phyloP scores from a whole-genome alignment of 2,113 vertebrate species.

The Oryzias melastigma region DNA sequence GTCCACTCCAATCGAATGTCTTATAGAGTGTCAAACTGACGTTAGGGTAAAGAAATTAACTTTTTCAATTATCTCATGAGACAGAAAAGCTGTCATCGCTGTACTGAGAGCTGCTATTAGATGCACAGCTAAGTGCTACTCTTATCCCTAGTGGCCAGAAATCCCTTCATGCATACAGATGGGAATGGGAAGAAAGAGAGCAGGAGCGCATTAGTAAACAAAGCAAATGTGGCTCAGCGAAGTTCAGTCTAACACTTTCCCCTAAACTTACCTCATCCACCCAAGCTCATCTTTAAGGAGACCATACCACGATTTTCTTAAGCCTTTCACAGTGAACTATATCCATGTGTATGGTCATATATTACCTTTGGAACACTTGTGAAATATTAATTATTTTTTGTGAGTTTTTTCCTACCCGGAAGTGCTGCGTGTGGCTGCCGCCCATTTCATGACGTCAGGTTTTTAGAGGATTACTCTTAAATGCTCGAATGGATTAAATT shows the following conservation, averaged over 20 bases:
- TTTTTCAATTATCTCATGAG: conserved; percentile 41
- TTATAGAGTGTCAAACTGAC: conserved; percentile 36
- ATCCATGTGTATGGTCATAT: too few relatives aligned
- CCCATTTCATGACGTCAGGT: too few relatives aligned
- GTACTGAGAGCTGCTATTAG: conserved; percentile 44
- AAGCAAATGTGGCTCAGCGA: conserved; percentile 17
- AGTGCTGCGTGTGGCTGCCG: too few relatives aligned
- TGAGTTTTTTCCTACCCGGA: too few relatives aligned
- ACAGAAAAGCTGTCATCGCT: conserved; percentile 46
- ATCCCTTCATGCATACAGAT: conserved; percentile 52
- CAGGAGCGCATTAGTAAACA: conserved; percentile 38
- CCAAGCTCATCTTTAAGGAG: too few relatives aligned
- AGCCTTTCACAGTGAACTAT: too few relatives aligned
- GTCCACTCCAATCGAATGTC: conserved; percentile 11
- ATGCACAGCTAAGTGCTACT: conserved; percentile 44
- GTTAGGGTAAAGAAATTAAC: conserved; percentile 54
- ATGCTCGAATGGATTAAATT: too few relatives aligned
- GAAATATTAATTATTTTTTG: too few relatives aligned
- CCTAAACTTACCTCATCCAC: background rate
- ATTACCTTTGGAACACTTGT: too few relatives aligned
- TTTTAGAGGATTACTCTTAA: too few relatives aligned
- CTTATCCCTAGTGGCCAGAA: conserved; percentile 31
- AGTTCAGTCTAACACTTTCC: conserved; percentile 16
- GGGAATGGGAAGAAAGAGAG: background rate
- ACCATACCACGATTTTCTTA: too few relatives aligned